Conservation (phyloP, 2,113 vertebrate species). For the Peromyscus polionotus region DNA sequence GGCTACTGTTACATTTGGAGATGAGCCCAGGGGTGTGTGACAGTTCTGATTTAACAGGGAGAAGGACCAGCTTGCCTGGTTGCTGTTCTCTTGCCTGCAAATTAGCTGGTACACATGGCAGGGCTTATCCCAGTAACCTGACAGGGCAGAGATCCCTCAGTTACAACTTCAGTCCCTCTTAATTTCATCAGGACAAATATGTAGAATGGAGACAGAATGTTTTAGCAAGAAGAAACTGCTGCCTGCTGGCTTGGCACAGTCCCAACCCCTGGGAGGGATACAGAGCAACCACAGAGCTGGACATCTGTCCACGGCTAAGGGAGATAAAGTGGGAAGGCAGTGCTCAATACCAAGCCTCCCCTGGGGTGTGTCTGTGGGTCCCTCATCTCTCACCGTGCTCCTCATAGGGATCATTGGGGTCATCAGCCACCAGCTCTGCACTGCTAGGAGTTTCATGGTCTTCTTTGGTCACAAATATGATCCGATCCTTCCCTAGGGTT, state of each 20-base stretch:
- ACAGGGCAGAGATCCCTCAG: not conserved
- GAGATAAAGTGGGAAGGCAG: not conserved
- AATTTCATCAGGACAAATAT: not conserved
- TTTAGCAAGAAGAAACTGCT: not conserved
- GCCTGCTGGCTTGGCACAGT: not conserved
- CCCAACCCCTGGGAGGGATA: not conserved
- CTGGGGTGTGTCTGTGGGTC: not conserved
- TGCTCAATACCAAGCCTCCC: not conserved
- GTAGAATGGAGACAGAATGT: not conserved
- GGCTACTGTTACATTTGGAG: not conserved
- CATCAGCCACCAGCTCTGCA: slow-evolving; percentile 96
- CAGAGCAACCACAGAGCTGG: not conserved
- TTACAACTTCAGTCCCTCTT: not conserved
- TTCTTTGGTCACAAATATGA: slow-evolving; percentile 93
- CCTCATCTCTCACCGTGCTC: slow-evolving; percentile 89
- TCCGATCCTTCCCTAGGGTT: slow-evolving; percentile 89
- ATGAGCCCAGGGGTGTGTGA: not conserved
- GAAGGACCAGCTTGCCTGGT: not conserved
- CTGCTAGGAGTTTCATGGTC: slow-evolving; percentile 97
- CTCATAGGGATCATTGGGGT: slow-evolving; percentile 97
- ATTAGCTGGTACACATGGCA: not conserved
- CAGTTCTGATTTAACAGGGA: not conserved
- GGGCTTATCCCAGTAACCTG: not conserved
- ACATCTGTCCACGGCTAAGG: not conserved
- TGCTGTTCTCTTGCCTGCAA: not conserved